These are phyloP conservation scores for Volucella inflata DNA, from an alignment of 2,888 invertebrate genomes.

Conservation along the genomic window DNA sequence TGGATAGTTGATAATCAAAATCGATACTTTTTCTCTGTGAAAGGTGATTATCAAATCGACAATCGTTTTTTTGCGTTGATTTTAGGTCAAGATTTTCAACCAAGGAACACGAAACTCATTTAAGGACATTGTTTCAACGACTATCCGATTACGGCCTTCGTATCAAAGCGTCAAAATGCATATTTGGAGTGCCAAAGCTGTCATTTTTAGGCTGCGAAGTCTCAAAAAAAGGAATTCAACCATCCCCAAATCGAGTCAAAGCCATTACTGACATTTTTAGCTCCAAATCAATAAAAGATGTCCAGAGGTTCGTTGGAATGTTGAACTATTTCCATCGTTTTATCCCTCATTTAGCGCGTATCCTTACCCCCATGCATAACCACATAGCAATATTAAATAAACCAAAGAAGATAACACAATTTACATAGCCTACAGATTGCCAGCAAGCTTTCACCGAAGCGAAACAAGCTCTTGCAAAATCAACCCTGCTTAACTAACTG, in stretches of 20 bases:
- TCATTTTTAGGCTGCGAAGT: constrained; percentile 72
- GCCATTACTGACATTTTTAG: constrained; percentile 45
- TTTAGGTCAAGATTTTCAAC: too few species aligned
- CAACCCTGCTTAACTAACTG: constrained; percentile 16
- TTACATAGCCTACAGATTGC: constrained; percentile 1
- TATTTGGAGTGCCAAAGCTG: constrained; percentile 60
- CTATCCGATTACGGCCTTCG: constrained; percentile 59
- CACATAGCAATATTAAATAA: constrained; percentile 18
- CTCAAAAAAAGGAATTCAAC: constrained; percentile 61
- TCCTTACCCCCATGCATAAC: constrained; percentile 37
- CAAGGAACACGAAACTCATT: constrained; percentile 72
- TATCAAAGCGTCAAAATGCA: constrained; percentile 75
- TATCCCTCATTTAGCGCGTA: constrained; percentile 42
- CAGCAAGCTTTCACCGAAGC: constrained; percentile 22
- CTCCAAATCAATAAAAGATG: constrained; percentile 33
- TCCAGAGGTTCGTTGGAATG: constrained; percentile 55
- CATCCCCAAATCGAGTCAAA: constrained; percentile 58
- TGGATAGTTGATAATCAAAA: too few species aligned
- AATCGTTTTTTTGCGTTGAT: too few species aligned
- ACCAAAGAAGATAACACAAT: background rate
- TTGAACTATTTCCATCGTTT: constrained; percentile 54
- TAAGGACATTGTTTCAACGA: constrained; percentile 63
- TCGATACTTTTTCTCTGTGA: too few species aligned
- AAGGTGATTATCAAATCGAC: too few species aligned
- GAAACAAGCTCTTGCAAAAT: constrained; percentile 1